Evolutionary conservation across 2,888 invertebrate genomes (phyloP).

Genomic region (Galerucella nymphaeae): DNA sequence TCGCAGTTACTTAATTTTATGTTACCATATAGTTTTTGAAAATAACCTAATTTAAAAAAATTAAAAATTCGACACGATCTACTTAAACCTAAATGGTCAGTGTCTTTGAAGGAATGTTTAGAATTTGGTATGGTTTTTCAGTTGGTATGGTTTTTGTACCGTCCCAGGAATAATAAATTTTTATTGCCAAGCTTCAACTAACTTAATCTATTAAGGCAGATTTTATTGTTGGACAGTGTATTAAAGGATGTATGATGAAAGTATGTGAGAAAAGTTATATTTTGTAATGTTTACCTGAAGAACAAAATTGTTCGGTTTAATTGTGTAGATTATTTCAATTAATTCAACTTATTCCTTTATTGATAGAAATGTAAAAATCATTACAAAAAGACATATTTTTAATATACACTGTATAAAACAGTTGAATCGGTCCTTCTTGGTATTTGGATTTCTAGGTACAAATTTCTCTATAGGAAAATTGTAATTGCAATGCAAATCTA

Average conservation of each 20-base stretch:
- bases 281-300: not conserved
- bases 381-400: not conserved
- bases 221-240: not conserved
- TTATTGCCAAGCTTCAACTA: no score
- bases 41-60: not conserved
- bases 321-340: no score
- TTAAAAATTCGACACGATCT: no score
- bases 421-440: constrained; percentile 18
- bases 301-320: no score
- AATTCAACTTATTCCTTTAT: not conserved
- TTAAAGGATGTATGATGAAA: not conserved
- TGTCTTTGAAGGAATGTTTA: no score
- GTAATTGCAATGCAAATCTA: constrained; percentile 64
- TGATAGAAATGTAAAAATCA: not conserved
- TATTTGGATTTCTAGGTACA: constrained; percentile 46
- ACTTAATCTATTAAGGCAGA: not conserved
- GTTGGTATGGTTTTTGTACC: no score
- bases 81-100: no score
- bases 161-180: no score
- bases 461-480: constrained; percentile 61
- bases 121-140: no score
- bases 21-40: not conserved
- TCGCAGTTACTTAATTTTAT: constrained; percentile 5
- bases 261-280: not conserved
- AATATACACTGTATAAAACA: constrained; percentile 16